Base-by-base conservation (phyloP, 2,113 vertebrate genomes). In the Corapipo altera region DNA sequence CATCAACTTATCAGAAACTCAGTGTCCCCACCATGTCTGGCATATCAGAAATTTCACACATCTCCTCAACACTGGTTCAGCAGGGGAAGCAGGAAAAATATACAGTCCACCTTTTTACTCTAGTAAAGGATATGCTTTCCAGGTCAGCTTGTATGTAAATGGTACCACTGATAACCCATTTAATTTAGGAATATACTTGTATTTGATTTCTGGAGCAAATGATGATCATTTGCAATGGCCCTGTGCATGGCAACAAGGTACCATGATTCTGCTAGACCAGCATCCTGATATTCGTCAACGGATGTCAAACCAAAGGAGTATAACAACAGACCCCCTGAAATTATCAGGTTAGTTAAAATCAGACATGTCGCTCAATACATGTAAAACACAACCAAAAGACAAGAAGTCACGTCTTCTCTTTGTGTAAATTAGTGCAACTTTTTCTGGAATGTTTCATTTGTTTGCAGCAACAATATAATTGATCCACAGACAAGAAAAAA, bases 1-100 rank as follows among this genome's bases (percentile, higher is more conserved):
- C 89, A 98, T 99, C 93, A 99, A 99, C 96, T 97, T 99, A 26
- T 99, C 99, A 4, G 99, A 99, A 96, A 99, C 98, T 15, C 95
- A 92, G 48, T 99, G 99, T 96, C 99, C 99, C 39, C 98, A 99
- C 72, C 98, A 99, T 1, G 15, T 97, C 44, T 99, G 99, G 99
- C 98, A 98, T 5, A 98, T 99, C 91, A 98, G 93, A 76, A 98
- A 99, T 97, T 99, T 99, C 89, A 97, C 89, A 7, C 12, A 96
- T 4, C 95, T 99, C 48, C 97, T 99, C 91, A 67, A 98, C 33
- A 96, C 93, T 49, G 97, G 92, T 6, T 90, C 93, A 54, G 43
- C 54, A 28, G 95, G 97, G 64, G 5, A 3, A 44, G 15, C 3
- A 44, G 94, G 91, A 26, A 11, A 2, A 44, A 91, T 99, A 67